Evolutionary conservation across 2,113 vertebrate species (phyloP), one percentile per base, ranked within the genome.

Genomic region (Aegithalos caudatus): DNA sequence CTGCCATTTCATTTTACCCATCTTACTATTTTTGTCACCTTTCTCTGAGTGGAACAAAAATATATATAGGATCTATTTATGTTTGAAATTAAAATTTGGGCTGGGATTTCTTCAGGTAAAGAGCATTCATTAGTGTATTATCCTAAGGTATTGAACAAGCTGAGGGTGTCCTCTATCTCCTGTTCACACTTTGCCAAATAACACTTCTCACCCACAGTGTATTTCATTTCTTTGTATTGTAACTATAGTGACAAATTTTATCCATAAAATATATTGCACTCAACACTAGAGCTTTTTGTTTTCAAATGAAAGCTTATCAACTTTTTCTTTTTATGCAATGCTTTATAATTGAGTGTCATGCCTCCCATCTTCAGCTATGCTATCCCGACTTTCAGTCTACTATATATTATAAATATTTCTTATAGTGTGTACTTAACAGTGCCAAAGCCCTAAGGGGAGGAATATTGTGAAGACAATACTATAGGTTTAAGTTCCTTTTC

Each of bases 271-370:
- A 62, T 12, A 74, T 81, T 92, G 28, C 57, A 72, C 40, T 82
- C 85, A 78, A 12, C 10, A 0, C n/a, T 73, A 56, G 21, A 67
- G 11, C 8, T 48, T 91, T 71, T 93, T 91, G 38, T 86, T 96
- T 94, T 89, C 76, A 89, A 89, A 96, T 90, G 70, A 88, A 92
- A 87, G 45, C 44, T 90, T 88, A 88, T 64, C 67, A 66, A 31
- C 21, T 25, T 80, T 90, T 92, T 92, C 22, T 85, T 86, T 95
- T 95, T 77, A 74, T 73, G 35, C 20, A 89, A n/a, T 76, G 11
- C 23, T 88, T 94, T 84, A 69, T 90, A 92, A 97, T 22, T 88
- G 76, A 79, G 51, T 74, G 27, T 50, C 92, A 69, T 65, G 29
- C 23, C 44, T 93, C 15, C 2, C 33, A 88, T 90, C 67, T 72